Base-by-base conservation (phyloP, 2,113 vertebrate species). In the Dascyllus trimaculatus region DNA sequence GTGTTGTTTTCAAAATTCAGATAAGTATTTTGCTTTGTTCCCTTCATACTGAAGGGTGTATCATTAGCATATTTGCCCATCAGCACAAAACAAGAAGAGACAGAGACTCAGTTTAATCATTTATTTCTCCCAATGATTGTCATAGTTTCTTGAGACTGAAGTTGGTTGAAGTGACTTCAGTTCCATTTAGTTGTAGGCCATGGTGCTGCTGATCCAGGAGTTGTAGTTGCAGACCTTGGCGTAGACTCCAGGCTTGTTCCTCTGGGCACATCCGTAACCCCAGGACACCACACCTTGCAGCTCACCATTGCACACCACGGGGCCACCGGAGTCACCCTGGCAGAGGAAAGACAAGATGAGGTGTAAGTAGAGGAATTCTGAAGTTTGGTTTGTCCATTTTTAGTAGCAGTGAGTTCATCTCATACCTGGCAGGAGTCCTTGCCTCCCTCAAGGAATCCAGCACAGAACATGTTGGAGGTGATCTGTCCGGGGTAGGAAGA, bases 401-500 rank as follows among this genome's bases (percentile, higher is more conserved):
- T 13, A 58, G 21, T 66, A 32, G 32, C 4, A 2, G 11, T 45
- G 18, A 18, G 13, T 69, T 32, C 10, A 35, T 62, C 29, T 74
- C 26, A 51, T 89, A 98, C 97, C 97, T 98, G 96, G 94, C 97
- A 98, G 59, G 97, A 97, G 74, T 98, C 97, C 87, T 97, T 97
- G 78, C 96, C 96, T 88, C 97, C 97, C 71, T 96, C 95, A 0
- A 97, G 18, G 91, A 81, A 97, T 88, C 97, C 97, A 0, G 95
- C 88, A 5, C 97, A 98, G 54, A 97, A 85, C 96, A 98, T 98
- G 95, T 95, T 98, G 0, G 22, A 0, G 17, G 96, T 96, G 79
- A 97, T 97, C 84, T 95, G 0, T 1, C 94, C 92, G 29, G 96
- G 96, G 88, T 98, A 98, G 13, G 96, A 2, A 0, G 1, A 21